Conservation (phyloP, 2,797 vertebrate species). For the Melanotaenia trifasciata region DNA sequence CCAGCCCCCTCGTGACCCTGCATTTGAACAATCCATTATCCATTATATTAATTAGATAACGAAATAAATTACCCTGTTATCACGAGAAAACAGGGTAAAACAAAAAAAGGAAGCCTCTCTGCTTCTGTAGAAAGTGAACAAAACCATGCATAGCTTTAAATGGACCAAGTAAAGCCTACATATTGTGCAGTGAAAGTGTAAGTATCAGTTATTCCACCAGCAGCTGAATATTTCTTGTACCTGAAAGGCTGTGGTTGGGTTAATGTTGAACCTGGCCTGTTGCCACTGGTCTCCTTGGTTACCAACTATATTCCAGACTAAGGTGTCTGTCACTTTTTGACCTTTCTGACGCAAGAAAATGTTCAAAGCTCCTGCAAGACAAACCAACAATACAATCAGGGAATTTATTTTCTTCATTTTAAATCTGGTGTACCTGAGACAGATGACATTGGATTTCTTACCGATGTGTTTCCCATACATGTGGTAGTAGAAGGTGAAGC, state of each 20-base stretch:
- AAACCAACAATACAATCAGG: background rate
- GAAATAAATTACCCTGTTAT: too few species aligned
- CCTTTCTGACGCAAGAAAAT: constrained; percentile 90
- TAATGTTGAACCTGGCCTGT: constrained; percentile 91
- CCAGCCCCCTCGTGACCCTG: too few species aligned
- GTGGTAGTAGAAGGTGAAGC: constrained; percentile 84
- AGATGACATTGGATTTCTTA: constrained; percentile 53
- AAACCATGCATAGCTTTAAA: background rate
- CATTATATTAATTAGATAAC: too few species aligned
- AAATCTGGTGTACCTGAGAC: background rate
- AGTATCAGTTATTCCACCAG: background rate
- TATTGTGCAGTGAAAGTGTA: background rate
- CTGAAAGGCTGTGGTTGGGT: constrained; percentile 93
- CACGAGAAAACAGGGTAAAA: too few species aligned
- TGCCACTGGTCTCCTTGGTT: constrained; percentile 94
- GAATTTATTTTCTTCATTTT: background rate
- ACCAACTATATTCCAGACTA: constrained; percentile 89
- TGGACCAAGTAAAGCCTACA: background rate
- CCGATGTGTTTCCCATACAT: constrained; percentile 93
- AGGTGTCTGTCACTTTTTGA: constrained; percentile 84
- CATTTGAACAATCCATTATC: too few species aligned
- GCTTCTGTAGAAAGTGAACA: background rate
- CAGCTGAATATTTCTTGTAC: constrained; percentile 52
- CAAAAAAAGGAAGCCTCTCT: too few species aligned
- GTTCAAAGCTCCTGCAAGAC: constrained; percentile 86